These are phyloP conservation scores for Caenorhabditis sulstoni DNA, from an alignment of 2,888 invertebrate species.

Conservation along the genomic window DNA sequence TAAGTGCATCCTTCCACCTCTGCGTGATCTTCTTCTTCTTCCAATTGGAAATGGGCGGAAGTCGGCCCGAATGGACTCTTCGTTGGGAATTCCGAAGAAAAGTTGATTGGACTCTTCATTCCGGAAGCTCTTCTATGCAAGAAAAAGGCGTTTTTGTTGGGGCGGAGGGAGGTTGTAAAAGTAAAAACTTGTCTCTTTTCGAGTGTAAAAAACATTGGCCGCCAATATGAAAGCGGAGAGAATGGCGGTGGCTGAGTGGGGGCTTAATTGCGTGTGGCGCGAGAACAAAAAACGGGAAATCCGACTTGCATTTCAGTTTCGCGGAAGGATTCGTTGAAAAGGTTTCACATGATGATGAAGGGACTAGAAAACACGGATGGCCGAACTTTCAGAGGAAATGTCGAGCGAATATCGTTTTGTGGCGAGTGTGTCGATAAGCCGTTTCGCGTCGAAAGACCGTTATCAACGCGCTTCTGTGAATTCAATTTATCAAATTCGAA, in stretches of 20 bases:
- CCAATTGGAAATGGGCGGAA: too few relatives aligned
- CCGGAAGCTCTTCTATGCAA: not conserved
- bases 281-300: conserved; percentile 30
- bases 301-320: conserved; percentile 12
- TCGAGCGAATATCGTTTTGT: not conserved
- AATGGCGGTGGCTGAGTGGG: too few relatives aligned
- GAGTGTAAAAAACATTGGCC: conserved; percentile 46
- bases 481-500: conserved; percentile 45
- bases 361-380: not conserved
- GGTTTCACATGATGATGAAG: not conserved
- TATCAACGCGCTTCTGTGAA: conserved; percentile 43
- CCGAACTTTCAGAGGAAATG: not conserved
- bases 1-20: too few relatives aligned
- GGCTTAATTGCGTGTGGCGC: conserved; percentile 28
- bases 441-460: not conserved
- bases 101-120: conserved; percentile 8
- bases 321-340: not conserved
- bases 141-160: conserved; percentile 21
- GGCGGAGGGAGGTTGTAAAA: conserved; percentile 21
- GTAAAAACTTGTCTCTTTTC: conserved; percentile 18
- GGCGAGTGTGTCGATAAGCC: too few relatives aligned
- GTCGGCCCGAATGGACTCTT: not conserved
- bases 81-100: too few relatives aligned
- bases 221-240: conserved; percentile 37
- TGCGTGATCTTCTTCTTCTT: too few relatives aligned